Base-by-base conservation (phyloP, 1,140 invertebrate genomes). In the Drosophila guanche region DNA sequence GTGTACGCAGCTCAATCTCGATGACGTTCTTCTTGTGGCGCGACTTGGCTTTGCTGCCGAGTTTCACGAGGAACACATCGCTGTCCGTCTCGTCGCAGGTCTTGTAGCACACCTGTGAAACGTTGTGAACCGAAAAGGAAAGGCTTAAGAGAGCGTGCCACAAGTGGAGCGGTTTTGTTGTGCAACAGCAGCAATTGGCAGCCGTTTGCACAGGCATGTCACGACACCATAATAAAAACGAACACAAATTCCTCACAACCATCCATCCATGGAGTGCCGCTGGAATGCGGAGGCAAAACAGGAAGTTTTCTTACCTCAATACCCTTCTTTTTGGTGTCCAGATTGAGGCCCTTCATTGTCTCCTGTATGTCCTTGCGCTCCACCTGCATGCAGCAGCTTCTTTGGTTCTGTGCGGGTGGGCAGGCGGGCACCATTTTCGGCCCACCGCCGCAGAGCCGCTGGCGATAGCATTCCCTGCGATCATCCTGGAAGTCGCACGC, bases 61-160 rank as follows among this genome's bases (percentile, higher is more conserved):
- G 73, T 52, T 91, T 91, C 10, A 91, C 88, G n/a, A 91, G 66
- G 50, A 91, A 91, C 29, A 91, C 90, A 60, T 91, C 90, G 57
- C 84, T 91, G 22, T 91, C 90, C n/a, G 90, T 86, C 46, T 91
- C 90, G 2, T 90, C 86, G 76, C 90, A 91, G 8, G 90, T 91
- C 60, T 90, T 91, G 62, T 91, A 91, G 33, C 90, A 91, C 10
- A 91, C 90, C 90, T 91, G 33, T 2, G 20, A 5, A 59, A 14
- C 41, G 16, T 20, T 3, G 41, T 6, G 54, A 40, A 8, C 1
- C 53, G 2, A 59, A 52, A 42, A 2, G 12, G 4, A 37, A 37
- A 37, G 33, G 33, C 33, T 12, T 37, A 12, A 1, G 10, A 37
- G 33, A 37, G 10, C 12, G 33, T 37, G 33, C 10, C 33, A 37